Percentiles rank a stretch among this genome's conserved stretches.
These are phyloP conservation scores for Tromatobia lineatoria DNA, from an alignment of 2,888 invertebrate genomes.

Conservation along the genomic window DNA sequence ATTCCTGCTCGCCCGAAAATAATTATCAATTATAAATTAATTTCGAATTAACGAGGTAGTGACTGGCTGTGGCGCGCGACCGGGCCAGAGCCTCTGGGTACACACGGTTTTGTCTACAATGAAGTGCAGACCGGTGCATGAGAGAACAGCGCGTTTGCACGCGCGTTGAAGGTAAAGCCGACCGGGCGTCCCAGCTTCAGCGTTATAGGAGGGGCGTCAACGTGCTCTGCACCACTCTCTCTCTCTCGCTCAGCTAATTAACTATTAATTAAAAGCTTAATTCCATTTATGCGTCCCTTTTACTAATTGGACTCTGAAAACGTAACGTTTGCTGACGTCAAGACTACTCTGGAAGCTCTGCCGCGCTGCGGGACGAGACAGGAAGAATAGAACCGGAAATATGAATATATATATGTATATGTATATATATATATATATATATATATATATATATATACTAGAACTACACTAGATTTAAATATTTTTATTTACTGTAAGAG, in stretches of 20 bases:
- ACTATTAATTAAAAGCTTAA: constrained; percentile 82
- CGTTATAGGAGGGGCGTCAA: constrained; percentile 24
- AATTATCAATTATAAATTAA: constrained; percentile 82
- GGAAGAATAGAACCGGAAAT: neutral
- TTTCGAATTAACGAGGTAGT: constrained; percentile 79
- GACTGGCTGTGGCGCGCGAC: constrained; percentile 30
- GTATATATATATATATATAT: no score
- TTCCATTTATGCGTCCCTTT: constrained; percentile 80
- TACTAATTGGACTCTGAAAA: constrained; percentile 82
- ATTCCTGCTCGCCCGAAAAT: constrained; percentile 72
- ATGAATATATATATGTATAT: neutral
- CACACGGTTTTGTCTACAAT: constrained; percentile 72
- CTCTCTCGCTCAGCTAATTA: constrained; percentile 78
- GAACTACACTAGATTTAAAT: no score
- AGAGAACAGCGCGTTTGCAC: constrained; percentile 28
- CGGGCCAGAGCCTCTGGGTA: neutral
- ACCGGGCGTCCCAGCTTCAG: neutral
- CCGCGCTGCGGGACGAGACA: neutral
- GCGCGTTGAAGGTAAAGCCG: constrained; percentile 15
- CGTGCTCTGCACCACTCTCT: constrained; percentile 29
- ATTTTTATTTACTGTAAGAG: no score
- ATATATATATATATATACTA: no score
- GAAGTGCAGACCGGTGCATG: constrained; percentile 63
- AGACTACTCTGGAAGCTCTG: constrained; percentile 21
- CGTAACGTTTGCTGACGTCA: constrained; percentile 71